Evolutionary conservation across 2,888 invertebrate species (phyloP).

Genomic region (Campaea margaritaria): DNA sequence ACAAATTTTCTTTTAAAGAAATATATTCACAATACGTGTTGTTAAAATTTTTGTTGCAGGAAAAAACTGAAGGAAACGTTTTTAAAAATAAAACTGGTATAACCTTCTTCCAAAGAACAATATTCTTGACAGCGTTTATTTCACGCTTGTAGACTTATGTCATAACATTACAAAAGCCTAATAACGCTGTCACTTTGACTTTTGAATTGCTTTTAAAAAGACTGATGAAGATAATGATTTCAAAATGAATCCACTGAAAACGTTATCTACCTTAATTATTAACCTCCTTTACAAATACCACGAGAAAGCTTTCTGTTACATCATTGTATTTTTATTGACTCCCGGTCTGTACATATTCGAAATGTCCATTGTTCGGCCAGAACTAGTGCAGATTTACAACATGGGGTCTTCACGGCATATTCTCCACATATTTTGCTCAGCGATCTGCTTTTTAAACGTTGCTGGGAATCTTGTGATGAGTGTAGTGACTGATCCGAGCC

Average conservation of each 20-base stretch:
- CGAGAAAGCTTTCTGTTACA: conserved; percentile 49
- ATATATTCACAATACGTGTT: no score
- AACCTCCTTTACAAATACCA: conserved; percentile 23
- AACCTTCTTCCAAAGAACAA: neutral
- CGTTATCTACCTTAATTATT: conserved; percentile 14
- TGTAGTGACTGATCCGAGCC: conserved; percentile 55
- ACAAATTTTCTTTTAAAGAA: no score
- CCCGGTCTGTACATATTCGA: conserved; percentile 64
- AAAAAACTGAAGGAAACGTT: no score
- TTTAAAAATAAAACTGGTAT: no score
- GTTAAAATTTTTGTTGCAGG: no score
- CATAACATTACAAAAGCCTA: conserved; percentile 25
- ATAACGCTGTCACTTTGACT: conserved; percentile 43
- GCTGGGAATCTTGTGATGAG: conserved; percentile 65
- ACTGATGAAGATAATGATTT: neutral
- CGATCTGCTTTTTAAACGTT: conserved; percentile 64
- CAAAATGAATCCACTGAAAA: conserved; percentile 20
- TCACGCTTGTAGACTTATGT: conserved; percentile 17
- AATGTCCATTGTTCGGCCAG: conserved; percentile 58
- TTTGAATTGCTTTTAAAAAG: conserved; percentile 1
- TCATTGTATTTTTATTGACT: conserved; percentile 53
- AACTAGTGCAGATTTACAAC: conserved; percentile 48
- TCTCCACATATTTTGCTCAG: conserved; percentile 51
- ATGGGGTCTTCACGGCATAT: conserved; percentile 36
- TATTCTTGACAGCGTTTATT: conserved; percentile 7